These are phyloP conservation scores for Aphaenogaster ashmeadi DNA, from an alignment of 1,140 invertebrate species.

Conservation along the genomic window DNA sequence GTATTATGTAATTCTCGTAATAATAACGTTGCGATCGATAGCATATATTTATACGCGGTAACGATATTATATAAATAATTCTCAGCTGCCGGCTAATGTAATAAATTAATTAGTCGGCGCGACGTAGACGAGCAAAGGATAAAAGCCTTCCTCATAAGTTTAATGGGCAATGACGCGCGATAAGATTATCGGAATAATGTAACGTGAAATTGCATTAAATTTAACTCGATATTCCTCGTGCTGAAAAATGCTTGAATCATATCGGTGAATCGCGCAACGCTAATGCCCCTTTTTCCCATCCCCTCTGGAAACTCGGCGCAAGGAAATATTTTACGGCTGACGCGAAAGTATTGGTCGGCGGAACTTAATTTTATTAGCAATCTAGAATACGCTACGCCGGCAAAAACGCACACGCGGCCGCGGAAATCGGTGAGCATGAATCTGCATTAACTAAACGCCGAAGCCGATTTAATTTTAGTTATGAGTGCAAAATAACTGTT, in stretches of 20 bases:
- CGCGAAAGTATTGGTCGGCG: slow-evolving; percentile 65
- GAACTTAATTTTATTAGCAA: slow-evolving; percentile 74
- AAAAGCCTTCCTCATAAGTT: slow-evolving; percentile 75
- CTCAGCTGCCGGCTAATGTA: slow-evolving; percentile 70
- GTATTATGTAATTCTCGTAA: slow-evolving; percentile 19
- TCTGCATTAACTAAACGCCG: slow-evolving; percentile 67
- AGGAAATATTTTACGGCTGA: slow-evolving; percentile 71
- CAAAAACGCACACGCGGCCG: slow-evolving; percentile 47
- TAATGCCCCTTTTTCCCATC: slow-evolving; percentile 64
- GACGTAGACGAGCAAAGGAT: slow-evolving; percentile 67
- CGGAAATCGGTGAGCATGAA: slow-evolving; percentile 41
- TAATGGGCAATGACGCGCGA: slow-evolving; percentile 76
- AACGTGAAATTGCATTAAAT: slow-evolving; percentile 78
- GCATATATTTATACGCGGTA: slow-evolving; percentile 72
- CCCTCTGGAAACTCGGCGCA: slow-evolving; percentile 35
- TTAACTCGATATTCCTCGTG: slow-evolving; percentile 75
- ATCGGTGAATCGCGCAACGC: slow-evolving; percentile 64
- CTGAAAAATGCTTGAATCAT: slow-evolving; percentile 76
- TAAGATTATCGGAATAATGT: slow-evolving; percentile 78
- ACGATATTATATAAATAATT: slow-evolving; percentile 77
- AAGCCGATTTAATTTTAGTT: slow-evolving; percentile 62
- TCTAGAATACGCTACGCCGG: slow-evolving; percentile 65
- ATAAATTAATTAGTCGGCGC: slow-evolving; percentile 69
- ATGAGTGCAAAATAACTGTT: slow-evolving; percentile 55
- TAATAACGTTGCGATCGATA: slow-evolving; percentile 43